phyloP scores from a whole-genome alignment of 2,888 invertebrate species.

The Seira musarum region DNA sequence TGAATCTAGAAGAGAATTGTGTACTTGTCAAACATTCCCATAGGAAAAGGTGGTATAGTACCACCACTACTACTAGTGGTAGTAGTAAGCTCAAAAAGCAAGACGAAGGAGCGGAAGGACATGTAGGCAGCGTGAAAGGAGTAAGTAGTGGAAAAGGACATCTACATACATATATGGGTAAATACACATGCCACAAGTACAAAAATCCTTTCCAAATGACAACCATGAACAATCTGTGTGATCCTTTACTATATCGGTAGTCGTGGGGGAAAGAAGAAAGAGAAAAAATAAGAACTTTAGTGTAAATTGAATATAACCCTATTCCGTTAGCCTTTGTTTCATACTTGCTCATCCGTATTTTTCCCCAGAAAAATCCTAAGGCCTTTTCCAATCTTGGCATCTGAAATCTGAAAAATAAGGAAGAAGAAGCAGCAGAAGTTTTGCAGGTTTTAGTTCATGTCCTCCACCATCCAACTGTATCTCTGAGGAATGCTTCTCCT shows the following conservation, averaged over 20 bases:
- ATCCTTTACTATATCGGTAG: slow-evolving; percentile 8
- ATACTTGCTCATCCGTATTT: neutral
- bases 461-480: neutral
- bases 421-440: too few relatives aligned
- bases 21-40: slow-evolving; percentile 41
- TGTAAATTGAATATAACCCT: slow-evolving; percentile 31
- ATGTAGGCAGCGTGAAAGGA: too few relatives aligned
- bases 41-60: slow-evolving; percentile 34
- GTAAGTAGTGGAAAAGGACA: neutral
- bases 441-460: neutral
- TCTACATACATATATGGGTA: neutral
- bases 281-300: slow-evolving; percentile 1
- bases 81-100: neutral
- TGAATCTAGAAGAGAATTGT: slow-evolving; percentile 36
- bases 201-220: neutral
- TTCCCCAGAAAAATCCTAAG: neutral
- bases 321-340: slow-evolving; percentile 15
- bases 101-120: neutral
- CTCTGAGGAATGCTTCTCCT: slow-evolving; percentile 28
- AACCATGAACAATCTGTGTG: slow-evolving; percentile 32
- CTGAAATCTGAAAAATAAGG: neutral
- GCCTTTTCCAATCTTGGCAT: slow-evolving; percentile 32
- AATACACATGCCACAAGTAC: neutral
- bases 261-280: too few relatives aligned
- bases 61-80: too few relatives aligned